These are phyloP conservation scores for Trichonephila inaurata DNA, from an alignment of 1,140 invertebrate genomes.

Conservation along the genomic window DNA sequence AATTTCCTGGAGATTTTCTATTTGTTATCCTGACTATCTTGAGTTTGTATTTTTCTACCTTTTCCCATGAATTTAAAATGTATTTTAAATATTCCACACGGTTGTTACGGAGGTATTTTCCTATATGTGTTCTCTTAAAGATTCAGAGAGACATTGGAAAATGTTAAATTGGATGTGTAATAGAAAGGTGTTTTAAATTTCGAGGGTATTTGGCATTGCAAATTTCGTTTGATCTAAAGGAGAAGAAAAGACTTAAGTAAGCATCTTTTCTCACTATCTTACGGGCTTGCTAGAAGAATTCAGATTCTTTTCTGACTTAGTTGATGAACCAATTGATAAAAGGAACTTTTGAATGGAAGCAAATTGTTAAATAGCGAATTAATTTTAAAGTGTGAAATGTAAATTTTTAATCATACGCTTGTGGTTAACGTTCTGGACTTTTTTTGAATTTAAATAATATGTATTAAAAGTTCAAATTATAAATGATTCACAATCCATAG, in stretches of 20 bases:
- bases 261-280: neutral
- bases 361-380: neutral
- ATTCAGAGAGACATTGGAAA: neutral
- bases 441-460: too few species aligned
- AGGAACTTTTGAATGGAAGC: neutral
- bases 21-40: conserved; percentile 32
- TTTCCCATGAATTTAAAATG: conserved; percentile 43
- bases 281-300: neutral
- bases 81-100: neutral
- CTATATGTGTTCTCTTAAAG: conserved; percentile 7
- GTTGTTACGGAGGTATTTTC: conserved; percentile 13
- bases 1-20: conserved; percentile 33
- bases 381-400: neutral
- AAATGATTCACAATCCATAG: too few species aligned
- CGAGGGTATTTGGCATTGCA: neutral
- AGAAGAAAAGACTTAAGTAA: neutral
- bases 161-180: conserved; percentile 22
- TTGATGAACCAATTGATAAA: neutral
- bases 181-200: neutral
- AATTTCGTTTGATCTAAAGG: neutral
- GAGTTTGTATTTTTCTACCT: neutral
- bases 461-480: too few species aligned
- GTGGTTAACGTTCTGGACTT: neutral
- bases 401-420: neutral
- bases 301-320: neutral